Conservation (phyloP, 2,888 invertebrate species). For the Alcis repandata region DNA sequence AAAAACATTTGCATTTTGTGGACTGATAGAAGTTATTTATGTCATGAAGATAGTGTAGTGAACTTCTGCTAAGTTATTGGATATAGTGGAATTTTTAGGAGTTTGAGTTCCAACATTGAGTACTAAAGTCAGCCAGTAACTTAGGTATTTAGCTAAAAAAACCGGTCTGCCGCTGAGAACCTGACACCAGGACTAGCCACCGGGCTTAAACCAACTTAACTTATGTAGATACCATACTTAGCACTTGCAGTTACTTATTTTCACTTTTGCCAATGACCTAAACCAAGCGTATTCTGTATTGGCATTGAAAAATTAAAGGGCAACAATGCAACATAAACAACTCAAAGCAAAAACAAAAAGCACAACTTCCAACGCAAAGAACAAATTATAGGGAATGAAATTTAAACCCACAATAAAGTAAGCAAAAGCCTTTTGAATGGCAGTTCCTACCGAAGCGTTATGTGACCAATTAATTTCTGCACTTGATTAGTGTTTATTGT, state of each 20-base stretch:
- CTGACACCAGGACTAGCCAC: no score
- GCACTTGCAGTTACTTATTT: neutral
- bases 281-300: neutral
- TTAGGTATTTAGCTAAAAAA: no score
- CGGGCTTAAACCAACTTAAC: no score
- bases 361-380: neutral
- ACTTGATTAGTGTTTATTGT: constrained; percentile 37
- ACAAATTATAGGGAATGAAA: constrained; percentile 18
- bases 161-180: no score
- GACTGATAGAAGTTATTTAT: constrained; percentile 15
- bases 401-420: constrained; percentile 23
- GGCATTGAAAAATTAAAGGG: neutral
- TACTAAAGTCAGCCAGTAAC: constrained; percentile 1
- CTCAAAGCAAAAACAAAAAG: neutral
- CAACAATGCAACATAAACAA: constrained; percentile 1
- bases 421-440: constrained; percentile 29
- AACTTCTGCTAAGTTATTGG: constrained; percentile 15
- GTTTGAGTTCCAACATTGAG: constrained; percentile 18
- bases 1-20: constrained; percentile 30
- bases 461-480: constrained; percentile 35
- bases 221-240: no score
- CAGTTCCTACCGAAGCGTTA: constrained; percentile 29
- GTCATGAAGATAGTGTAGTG: constrained; percentile 25
- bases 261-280: neutral
- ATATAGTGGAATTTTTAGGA: constrained; percentile 27